Conservation (phyloP, 2,797 vertebrate genomes). For the Pampus argenteus region DNA sequence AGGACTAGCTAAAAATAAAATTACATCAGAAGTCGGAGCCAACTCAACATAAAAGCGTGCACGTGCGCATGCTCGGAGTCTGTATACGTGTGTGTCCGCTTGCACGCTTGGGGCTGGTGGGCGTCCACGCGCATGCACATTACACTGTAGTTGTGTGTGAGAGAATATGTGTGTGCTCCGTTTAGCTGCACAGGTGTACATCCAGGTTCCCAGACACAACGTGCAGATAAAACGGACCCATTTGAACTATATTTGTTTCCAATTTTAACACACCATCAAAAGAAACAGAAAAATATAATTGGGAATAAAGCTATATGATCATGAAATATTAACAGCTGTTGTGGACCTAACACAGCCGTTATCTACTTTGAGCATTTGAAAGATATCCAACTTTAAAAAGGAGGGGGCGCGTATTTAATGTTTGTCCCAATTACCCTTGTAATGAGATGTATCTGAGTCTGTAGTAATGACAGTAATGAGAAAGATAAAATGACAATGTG, state of each 20-base stretch:
- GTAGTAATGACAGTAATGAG: constrained; percentile 94
- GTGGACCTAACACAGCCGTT: constrained; percentile 64
- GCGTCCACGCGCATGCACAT: neutral
- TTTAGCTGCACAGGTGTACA: constrained; percentile 39
- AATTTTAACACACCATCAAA: constrained; percentile 59
- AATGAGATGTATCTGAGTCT: constrained; percentile 89
- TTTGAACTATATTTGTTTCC: constrained; percentile 57
- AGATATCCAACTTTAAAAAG: constrained; percentile 88
- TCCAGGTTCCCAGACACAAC: constrained; percentile 24
- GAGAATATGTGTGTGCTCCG: neutral
- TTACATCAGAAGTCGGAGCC: constrained; percentile 58
- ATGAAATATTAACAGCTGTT: constrained; percentile 73
- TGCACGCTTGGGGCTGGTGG: fast-evolving
- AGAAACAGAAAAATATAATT: constrained; percentile 60
- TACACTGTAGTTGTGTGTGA: neutral
- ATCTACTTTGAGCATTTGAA: constrained; percentile 78
- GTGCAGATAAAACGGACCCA: constrained; percentile 44
- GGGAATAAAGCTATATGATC: constrained; percentile 57
- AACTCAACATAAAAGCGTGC: constrained; percentile 41
- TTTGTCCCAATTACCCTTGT: constrained; percentile 96
- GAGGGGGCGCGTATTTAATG: constrained; percentile 81
- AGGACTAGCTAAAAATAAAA: constrained; percentile 71
- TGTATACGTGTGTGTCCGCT: neutral
- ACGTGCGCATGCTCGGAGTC: neutral
- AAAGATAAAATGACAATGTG: constrained; percentile 88